A percentile compares a stretch with the other conserved stretches of the same genome.
phyloP scores from a whole-genome alignment of 2,797 vertebrate species.

The Pipistrellus pygmaeus region DNA sequence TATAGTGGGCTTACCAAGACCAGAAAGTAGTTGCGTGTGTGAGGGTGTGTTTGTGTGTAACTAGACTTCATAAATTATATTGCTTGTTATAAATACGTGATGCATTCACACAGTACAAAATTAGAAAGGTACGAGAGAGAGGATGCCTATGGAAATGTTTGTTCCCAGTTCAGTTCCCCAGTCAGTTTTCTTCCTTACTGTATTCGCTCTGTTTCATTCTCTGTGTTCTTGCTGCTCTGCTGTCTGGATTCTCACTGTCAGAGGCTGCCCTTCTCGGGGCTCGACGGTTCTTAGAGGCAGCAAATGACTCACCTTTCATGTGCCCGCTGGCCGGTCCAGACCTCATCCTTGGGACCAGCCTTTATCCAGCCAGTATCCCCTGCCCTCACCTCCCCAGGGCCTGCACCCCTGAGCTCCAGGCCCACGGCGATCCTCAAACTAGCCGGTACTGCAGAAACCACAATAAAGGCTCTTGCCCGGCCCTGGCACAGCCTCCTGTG shows the following conservation, averaged over 20 bases:
- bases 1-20: not conserved
- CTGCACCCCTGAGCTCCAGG: not conserved
- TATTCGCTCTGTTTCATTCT: not conserved
- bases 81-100: not conserved
- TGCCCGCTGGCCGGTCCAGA: not conserved
- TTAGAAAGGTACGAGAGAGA: not conserved
- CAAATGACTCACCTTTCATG: not conserved
- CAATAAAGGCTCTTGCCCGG: not conserved
- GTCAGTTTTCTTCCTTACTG: too few species aligned
- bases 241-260: not conserved
- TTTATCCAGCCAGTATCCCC: not conserved
- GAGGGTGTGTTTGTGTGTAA: not conserved
- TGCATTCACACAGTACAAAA: not conserved
- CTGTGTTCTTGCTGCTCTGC: not conserved
- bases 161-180: not conserved
- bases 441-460: not conserved
- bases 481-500: not conserved
- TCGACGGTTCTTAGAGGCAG: not conserved
- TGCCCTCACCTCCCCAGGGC: not conserved
- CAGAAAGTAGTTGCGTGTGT: not conserved
- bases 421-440: not conserved
- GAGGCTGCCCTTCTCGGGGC: too few species aligned
- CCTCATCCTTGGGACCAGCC: fast-evolving
- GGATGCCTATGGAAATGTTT: not conserved
- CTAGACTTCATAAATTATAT: not conserved